Conservation (phyloP, 2,797 vertebrate genomes). For the Hemibagrus guttatus region DNA sequence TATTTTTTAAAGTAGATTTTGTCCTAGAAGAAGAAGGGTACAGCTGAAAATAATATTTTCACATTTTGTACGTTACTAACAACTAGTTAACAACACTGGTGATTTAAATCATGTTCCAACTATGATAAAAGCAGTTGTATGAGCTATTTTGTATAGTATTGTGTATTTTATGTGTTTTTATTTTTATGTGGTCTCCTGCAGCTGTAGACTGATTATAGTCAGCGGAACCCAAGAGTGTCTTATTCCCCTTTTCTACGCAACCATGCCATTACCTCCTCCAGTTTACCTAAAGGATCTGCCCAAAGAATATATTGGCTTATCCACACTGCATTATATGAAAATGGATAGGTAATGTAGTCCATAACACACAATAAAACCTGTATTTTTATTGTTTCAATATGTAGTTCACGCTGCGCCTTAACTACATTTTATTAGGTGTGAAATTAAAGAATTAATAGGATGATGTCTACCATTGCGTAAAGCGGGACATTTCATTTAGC, state of each 20-base stretch:
- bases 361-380: constrained; percentile 64
- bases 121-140: constrained; percentile 8
- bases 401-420: constrained; percentile 61
- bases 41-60: not conserved
- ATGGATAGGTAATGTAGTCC: constrained; percentile 56
- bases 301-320: constrained; percentile 55
- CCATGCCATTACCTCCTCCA: constrained; percentile 51
- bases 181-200: constrained; percentile 28
- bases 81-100: not conserved
- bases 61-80: not conserved
- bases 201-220: constrained; percentile 38
- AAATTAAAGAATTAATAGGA: constrained; percentile 76
- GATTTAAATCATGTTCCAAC: constrained; percentile 1
- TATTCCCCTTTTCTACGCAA: constrained; percentile 39
- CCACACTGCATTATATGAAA: constrained; percentile 53
- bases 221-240: constrained; percentile 48
- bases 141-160: constrained; percentile 10
- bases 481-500: constrained; percentile 57
- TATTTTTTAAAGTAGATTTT: not conserved
- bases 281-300: constrained; percentile 57
- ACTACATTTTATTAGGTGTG: constrained; percentile 76
- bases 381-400: constrained; percentile 62
- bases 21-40: not conserved
- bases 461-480: constrained; percentile 58
- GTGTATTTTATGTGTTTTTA: not conserved